Conservation (phyloP, 2,113 vertebrate species). For the Lota lota region DNA sequence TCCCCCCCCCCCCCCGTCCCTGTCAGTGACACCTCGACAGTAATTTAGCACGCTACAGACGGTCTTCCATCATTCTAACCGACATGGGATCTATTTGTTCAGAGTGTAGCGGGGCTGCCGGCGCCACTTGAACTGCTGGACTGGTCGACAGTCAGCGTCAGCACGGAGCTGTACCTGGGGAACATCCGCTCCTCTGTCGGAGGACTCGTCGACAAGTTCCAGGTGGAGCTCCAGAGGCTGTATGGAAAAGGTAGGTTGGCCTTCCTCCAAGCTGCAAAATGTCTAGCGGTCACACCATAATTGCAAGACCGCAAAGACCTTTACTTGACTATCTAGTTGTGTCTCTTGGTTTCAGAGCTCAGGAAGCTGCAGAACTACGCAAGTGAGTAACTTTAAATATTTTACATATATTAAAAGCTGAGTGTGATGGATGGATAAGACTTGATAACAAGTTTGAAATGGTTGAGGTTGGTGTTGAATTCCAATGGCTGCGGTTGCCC, state of each 20-base stretch:
- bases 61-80: no score
- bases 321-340: background rate
- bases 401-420: no score
- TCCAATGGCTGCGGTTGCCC: background rate
- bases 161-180: slow-evolving; percentile 71
- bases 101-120: slow-evolving; percentile 52
- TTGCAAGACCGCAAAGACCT: slow-evolving; percentile 6
- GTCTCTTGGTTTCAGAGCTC: slow-evolving; percentile 56
- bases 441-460: no score
- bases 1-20: no score
- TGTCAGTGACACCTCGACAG: no score
- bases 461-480: no score
- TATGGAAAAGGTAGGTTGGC: slow-evolving; percentile 66
- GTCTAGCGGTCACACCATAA: no score
- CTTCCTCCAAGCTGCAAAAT: no score
- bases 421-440: no score
- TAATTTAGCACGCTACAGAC: no score
- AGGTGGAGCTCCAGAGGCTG: slow-evolving; percentile 69
- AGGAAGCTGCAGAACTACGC: slow-evolving; percentile 75
- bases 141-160: slow-evolving; percentile 69
- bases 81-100: no score
- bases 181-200: slow-evolving; percentile 69
- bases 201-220: slow-evolving; percentile 62
- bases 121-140: slow-evolving; percentile 60
- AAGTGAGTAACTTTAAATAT: slow-evolving; percentile 57